Evolutionary conservation across 2,797 vertebrate species (phyloP).

Genomic region (Craterocephalus amniculus): DNA sequence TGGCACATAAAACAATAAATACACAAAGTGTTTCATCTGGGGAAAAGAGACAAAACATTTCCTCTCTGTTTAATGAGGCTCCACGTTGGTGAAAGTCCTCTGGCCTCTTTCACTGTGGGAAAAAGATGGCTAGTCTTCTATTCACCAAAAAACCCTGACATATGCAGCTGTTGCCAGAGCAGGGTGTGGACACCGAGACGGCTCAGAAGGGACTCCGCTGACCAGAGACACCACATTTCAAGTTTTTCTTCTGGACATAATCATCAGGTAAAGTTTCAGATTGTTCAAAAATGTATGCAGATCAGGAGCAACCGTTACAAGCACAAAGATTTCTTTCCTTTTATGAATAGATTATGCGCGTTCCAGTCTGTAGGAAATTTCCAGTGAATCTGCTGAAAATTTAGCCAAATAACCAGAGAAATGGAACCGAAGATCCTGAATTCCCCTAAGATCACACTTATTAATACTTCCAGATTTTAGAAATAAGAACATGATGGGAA

Average conservation of each 20-base stretch:
- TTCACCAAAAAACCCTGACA: conserved; percentile 52
- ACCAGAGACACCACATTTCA: conserved; percentile 42
- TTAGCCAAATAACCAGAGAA: conserved; percentile 38
- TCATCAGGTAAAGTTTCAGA: background rate
- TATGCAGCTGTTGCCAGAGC: conserved; percentile 36
- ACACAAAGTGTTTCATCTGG: conserved; percentile 74
- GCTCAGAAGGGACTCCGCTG: conserved; percentile 24
- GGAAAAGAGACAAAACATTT: conserved; percentile 39
- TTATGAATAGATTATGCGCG: conserved; percentile 28
- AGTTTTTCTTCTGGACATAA: conserved; percentile 17
- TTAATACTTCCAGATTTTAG: no score
- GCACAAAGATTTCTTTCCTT: background rate
- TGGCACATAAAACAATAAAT: conserved; percentile 65
- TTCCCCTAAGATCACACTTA: no score
- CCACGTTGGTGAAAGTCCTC: conserved; percentile 40
- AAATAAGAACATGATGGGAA: background rate
- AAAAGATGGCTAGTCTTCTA: conserved; percentile 70
- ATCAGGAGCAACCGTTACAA: background rate
- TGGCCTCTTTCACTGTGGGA: conserved; percentile 41
- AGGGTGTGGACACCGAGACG: conserved; percentile 45
- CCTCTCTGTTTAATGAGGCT: conserved; percentile 50
- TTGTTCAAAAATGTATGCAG: background rate
- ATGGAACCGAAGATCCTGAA: conserved; percentile 2
- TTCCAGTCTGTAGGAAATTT: conserved; percentile 50
- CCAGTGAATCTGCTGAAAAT: conserved; percentile 44